Evolutionary conservation across 2,113 vertebrate genomes (phyloP), one percentile per base, ranked within the genome.

Genomic region (Ariopsis seemanni): DNA sequence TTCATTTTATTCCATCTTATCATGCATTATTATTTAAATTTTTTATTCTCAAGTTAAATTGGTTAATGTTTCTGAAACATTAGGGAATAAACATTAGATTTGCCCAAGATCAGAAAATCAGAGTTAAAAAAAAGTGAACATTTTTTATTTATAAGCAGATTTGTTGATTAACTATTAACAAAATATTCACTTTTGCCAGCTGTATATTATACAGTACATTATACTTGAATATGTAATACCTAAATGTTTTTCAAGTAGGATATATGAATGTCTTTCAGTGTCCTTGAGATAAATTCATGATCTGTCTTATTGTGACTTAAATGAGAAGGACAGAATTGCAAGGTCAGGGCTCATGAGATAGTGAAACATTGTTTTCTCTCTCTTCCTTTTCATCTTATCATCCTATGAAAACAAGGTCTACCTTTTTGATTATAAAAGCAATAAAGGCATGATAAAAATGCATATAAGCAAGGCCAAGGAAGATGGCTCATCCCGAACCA

Each of bases 201-300:
- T 25, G 25, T 63, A 9, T 63, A 63, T 63, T 62, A 62, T 62
- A 20, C 60, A 62, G 22, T 63, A 9, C 12, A 22, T 22, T 62
- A 14, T 57, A 58, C 60, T 63, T 25, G 20, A 63, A 7, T 8
- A 25, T 63, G 7, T 65, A 65, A 4, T 65, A n/a, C 10, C 63
- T 65, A 65, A 65, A n/a, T 22, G 5, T 17, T 30, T 71, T 2
- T 17, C 14, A 27, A 34, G 27, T 2, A 34, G 30, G 6, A 72
- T 42, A 72, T 42, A 72, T 30, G 42, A 72, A 15, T 69, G 65
- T 30, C 65, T 69, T 15, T 69, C 65, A 30, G 3, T 15, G 65
- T n/a, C 65, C 27, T 82, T 27, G 58, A 58, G 74, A 63, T 15
- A n/a, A 89, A 84, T 86, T 82, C 80, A 63, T 55, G 58, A 87